Conservation (phyloP, 2,113 vertebrate species). For the Apteryx owenii region DNA sequence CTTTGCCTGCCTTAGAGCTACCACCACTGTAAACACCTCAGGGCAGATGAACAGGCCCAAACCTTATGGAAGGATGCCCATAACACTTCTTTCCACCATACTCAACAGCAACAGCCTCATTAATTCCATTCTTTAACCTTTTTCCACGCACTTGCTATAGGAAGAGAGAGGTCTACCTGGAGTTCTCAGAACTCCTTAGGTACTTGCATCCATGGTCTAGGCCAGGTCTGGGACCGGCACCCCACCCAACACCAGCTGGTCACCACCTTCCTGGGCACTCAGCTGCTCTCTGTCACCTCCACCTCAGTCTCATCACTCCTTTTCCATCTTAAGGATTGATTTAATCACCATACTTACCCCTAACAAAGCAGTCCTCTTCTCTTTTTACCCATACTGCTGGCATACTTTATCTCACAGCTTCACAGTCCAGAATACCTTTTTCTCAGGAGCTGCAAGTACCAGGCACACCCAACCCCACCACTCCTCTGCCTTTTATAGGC, state of each 20-base stretch:
- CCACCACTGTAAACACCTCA: background rate
- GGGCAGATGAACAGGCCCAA: background rate
- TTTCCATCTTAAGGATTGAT: background rate
- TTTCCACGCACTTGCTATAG: background rate
- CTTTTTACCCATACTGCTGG: rapidly evolving
- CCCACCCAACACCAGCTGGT: background rate
- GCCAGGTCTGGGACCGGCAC: background rate
- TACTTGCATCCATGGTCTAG: background rate
- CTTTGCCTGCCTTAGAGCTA: background rate
- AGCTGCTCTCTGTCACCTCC: background rate
- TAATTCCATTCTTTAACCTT: background rate
- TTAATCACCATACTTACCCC: background rate
- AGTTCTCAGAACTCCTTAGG: background rate
- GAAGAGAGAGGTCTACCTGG: background rate
- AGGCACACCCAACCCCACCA: background rate
- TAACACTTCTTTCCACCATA: background rate
- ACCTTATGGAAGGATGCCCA: background rate
- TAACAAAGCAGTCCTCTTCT: background rate
- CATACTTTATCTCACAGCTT: background rate
- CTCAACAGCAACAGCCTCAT: background rate
- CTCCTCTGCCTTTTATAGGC: background rate
- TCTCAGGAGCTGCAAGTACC: rapidly evolving
- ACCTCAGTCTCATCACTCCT: background rate
- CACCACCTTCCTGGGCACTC: background rate
- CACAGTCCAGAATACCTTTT: background rate